Percentiles rank a stretch among this genome's conserved stretches.
Conservation (phyloP, 2,888 invertebrate genomes). For the Scaptomyza cyrtandrae region DNA sequence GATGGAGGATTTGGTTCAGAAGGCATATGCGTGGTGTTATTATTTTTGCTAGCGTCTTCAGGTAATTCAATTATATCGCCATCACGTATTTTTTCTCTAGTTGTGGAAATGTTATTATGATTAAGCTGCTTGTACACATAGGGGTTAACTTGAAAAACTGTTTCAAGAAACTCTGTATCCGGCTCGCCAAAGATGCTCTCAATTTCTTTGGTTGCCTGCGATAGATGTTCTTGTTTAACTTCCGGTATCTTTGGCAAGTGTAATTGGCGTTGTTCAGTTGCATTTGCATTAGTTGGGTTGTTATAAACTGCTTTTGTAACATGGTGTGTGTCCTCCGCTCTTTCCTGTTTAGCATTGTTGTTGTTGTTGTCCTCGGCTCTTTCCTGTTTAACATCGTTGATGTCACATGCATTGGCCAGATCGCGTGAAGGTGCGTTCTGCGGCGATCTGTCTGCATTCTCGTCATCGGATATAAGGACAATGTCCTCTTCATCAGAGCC, state of each 20-base stretch:
- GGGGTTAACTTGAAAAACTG: constrained; percentile 67
- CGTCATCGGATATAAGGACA: constrained; percentile 53
- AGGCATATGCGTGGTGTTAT: background rate
- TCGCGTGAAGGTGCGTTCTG: background rate
- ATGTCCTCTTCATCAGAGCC: background rate
- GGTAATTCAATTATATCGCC: constrained; percentile 57
- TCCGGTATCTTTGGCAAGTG: constrained; percentile 70
- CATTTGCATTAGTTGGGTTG: background rate
- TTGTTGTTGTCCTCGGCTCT: background rate
- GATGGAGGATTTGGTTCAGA: constrained; percentile 5
- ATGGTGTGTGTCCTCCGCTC: background rate
- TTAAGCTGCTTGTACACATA: constrained; percentile 70
- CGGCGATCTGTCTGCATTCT: constrained; percentile 19
- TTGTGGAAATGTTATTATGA: constrained; percentile 4
- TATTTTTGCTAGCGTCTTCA: background rate
- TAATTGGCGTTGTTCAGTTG: constrained; percentile 13
- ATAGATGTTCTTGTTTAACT: constrained; percentile 66
- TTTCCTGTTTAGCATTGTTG: background rate
- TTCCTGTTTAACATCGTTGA: background rate
- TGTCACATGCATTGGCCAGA: background rate
- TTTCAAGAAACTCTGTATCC: constrained; percentile 61
- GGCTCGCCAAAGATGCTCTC: constrained; percentile 76
- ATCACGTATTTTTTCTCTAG: constrained; percentile 39
- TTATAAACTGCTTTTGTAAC: background rate
- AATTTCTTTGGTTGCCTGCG: constrained; percentile 64